A percentile compares a stretch with the other conserved stretches of the same genome.
These are phyloP conservation scores for Enoplosus armatus DNA, from an alignment of 2,797 vertebrate genomes.

Conservation along the genomic window DNA sequence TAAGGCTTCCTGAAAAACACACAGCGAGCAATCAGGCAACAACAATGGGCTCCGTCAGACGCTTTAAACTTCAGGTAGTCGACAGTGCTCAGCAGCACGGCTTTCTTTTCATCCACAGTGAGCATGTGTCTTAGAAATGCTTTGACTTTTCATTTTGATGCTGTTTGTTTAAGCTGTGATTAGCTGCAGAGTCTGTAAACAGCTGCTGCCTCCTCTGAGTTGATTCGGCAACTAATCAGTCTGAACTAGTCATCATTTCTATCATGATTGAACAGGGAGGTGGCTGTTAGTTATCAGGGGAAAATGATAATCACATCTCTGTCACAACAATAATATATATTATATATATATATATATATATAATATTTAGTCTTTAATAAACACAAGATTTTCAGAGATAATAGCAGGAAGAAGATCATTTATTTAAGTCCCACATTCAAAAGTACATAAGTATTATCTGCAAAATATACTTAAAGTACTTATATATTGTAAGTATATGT, in stretches of 20 bases:
- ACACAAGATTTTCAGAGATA: not conserved
- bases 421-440: not conserved
- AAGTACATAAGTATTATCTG: not conserved
- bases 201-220: slow-evolving; percentile 4
- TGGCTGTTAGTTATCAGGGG: not conserved
- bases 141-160: slow-evolving; percentile 50
- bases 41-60: slow-evolving; percentile 84
- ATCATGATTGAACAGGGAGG: not conserved
- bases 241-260: not conserved
- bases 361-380: not conserved
- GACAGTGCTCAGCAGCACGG: slow-evolving; percentile 37
- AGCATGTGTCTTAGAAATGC: slow-evolving; percentile 50
- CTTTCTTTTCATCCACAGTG: slow-evolving; percentile 54
- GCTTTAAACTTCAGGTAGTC: slow-evolving; percentile 59
- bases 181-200: not conserved
- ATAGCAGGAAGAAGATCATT: not conserved
- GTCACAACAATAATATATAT: no score
- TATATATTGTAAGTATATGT: not conserved
- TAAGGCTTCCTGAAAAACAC: slow-evolving; percentile 83
- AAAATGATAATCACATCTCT: not conserved
- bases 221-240: not conserved
- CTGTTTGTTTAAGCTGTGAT: slow-evolving; percentile 54
- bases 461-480: not conserved
- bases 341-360: no score
- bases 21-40: slow-evolving; percentile 72